Conservation (phyloP, 2,113 vertebrate genomes). For the Poeciliopsis occidentalis region DNA sequence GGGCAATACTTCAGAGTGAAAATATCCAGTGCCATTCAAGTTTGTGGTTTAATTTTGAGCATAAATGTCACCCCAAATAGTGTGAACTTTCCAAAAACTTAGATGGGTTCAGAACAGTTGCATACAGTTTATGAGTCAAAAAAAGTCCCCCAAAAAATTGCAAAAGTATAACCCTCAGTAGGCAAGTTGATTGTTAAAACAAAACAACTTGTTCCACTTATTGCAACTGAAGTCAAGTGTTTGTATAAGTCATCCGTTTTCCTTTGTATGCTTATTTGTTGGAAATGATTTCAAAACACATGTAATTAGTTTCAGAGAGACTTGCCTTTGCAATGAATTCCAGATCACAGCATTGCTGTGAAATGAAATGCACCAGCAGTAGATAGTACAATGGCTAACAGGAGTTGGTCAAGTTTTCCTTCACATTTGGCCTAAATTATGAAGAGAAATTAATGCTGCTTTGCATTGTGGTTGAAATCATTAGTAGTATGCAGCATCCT, state of each 20-base stretch:
- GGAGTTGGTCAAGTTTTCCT: too few species aligned
- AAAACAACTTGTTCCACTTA: too few species aligned
- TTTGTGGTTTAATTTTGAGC: background rate
- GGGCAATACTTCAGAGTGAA: background rate
- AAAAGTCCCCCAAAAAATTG: background rate
- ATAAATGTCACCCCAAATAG: background rate
- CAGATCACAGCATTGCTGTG: background rate
- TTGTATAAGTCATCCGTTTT: background rate
- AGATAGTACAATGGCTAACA: too few species aligned
- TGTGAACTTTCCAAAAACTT: too few species aligned
- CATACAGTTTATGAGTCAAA: background rate
- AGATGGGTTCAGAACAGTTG: too few species aligned
- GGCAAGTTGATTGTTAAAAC: background rate
- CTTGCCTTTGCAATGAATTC: background rate
- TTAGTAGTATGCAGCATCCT: too few species aligned
- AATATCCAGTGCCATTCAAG: background rate
- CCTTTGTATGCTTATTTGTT: background rate
- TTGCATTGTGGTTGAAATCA: too few species aligned
- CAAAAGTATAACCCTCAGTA: background rate
- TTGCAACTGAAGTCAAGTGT: background rate
- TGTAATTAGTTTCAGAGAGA: background rate
- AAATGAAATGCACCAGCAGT: background rate
- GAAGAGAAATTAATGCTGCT: too few species aligned
- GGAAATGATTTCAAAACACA: background rate
- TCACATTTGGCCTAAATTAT: too few species aligned